A percentile compares a stretch with the other conserved stretches of the same genome.
Evolutionary conservation across 1,140 invertebrate genomes (phyloP).

Genomic region (Microplitis mediator): DNA sequence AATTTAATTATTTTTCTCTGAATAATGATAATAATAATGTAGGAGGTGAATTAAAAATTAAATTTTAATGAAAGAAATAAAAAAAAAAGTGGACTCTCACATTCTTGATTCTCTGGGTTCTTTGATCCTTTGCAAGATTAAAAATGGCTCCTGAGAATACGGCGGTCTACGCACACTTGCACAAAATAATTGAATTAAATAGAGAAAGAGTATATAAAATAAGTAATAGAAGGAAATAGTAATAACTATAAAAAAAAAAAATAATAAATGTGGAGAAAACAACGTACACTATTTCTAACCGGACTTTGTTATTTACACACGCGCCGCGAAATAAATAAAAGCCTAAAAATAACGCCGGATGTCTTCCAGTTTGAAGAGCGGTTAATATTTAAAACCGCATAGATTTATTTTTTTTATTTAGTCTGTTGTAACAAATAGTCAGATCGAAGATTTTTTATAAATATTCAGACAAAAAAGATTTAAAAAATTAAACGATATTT

Average conservation of each 20-base stretch:
- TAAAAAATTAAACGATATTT: background rate
- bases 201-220: background rate
- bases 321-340: slow-evolving; percentile 2
- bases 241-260: background rate
- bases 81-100: slow-evolving; percentile 18
- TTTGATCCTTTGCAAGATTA: slow-evolving; percentile 32
- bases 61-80: background rate
- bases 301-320: slow-evolving; percentile 10
- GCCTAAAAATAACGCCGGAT: slow-evolving; percentile 7
- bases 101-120: slow-evolving; percentile 32
- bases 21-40: slow-evolving; percentile 3
- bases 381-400: background rate
- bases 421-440: background rate
- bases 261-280: slow-evolving; percentile 12
- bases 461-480: background rate
- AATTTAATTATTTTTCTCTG: background rate
- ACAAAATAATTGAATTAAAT: slow-evolving; percentile 10
- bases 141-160: slow-evolving; percentile 34
- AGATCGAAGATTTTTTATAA: background rate
- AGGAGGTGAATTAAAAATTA: slow-evolving; percentile 3
- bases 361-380: slow-evolving; percentile 24
- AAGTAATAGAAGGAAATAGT: no score
- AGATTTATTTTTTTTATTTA: slow-evolving; percentile 18
- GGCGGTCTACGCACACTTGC: slow-evolving; percentile 4
- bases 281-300: background rate